A percentile compares a stretch with the other conserved stretches of the same genome.
phyloP scores from a whole-genome alignment of 35 echinoderm and acorn worm genomes.

The Strongylocentrotus purpuratus region DNA sequence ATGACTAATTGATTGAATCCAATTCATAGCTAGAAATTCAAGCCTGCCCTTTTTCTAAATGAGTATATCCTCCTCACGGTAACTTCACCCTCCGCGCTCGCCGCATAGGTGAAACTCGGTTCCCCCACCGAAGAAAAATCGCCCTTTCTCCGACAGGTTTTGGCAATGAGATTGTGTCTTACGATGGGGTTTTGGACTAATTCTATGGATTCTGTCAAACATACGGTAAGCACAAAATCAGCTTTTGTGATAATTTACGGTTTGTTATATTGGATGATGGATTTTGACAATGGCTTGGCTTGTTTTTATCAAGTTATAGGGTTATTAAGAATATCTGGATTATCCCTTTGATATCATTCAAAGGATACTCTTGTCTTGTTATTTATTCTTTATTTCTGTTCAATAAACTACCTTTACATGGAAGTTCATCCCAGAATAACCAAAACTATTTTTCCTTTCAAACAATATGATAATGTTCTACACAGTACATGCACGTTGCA shows the following conservation, averaged over 20 bases:
- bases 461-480: too few relatives aligned
- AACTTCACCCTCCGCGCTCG: neutral
- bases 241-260: neutral
- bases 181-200: neutral
- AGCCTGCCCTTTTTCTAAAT: neutral
- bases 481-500: too few relatives aligned
- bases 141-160: neutral
- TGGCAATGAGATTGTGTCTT: constrained; percentile 22
- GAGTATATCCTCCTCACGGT: neutral
- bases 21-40: neutral
- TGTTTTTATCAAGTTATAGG: neutral
- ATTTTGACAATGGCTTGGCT: neutral
- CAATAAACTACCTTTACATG: too few relatives aligned
- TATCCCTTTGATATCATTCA: too few relatives aligned
- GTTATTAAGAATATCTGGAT: too few relatives aligned
- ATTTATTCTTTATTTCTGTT: too few relatives aligned
- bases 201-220: neutral
- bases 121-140: neutral
- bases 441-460: too few relatives aligned
- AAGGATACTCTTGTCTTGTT: too few relatives aligned
- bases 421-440: too few relatives aligned
- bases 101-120: neutral
- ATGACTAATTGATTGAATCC: constrained; percentile 12
- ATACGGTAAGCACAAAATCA: neutral
- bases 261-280: neutral